Evolutionary conservation across 2,113 vertebrate genomes (phyloP), one percentile per base, ranked within the genome.

Genomic region (Thalassoma bifasciatum): DNA sequence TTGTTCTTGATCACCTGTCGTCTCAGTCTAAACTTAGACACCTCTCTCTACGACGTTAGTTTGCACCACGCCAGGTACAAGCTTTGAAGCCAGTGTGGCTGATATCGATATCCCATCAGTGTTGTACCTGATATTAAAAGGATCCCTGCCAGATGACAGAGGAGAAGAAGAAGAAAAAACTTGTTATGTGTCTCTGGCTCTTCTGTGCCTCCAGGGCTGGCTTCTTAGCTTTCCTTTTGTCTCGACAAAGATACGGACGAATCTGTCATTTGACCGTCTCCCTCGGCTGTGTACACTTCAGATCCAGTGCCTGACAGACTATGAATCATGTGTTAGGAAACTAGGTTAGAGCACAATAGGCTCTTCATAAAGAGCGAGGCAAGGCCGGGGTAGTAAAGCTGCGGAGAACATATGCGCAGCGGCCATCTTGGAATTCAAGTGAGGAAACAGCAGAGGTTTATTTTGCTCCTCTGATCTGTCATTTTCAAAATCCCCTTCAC

Each of bases 181-280:
- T 74, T 84, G 85, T 88, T 87, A 83, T 49, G 73, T 73, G 56
- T 72, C 65, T 80, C 67, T 76, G 8, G 36, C 63, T 80, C 70
- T 79, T 16, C 62, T n/a, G 22, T 83, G 82, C 85, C 91, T 84
- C 16, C 64, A 23, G 88, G 88, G 76, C 74, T 40, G 11, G 38
- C 24, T 81, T 87, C 89, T 91, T 89, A 72, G 75, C 82, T 91
- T 90, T 88, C 86, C 90, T 84, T 90, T 92, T 92, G 90, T 90
- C 84, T 82, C 78, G 84, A 57, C 21, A 34, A 79, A 67, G 82
- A 85, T 61, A 62, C 22, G 83, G 78, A 89, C 81, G 64, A 77
- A 84, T 76, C 84, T 87, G 88, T 92, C 86, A 91, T 92, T 83
- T 81, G 89, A 90, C 79, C 87, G 81, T 86, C 86, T 88, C 66